Conservation (phyloP, 1,140 invertebrate genomes). For the Dendroctonus valens region DNA sequence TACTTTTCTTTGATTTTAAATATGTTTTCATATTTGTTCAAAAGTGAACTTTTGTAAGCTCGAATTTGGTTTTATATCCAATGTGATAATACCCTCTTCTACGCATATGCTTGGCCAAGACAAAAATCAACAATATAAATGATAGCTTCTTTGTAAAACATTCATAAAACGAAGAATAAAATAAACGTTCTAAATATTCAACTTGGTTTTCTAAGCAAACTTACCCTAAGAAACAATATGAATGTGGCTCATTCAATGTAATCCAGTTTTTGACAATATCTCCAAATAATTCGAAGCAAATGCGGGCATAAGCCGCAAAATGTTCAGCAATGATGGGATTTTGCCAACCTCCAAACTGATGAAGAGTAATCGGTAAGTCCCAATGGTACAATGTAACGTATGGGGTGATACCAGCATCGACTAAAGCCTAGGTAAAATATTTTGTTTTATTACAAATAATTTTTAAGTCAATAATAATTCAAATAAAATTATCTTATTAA, state of each 20-base stretch:
- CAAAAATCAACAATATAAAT: no score
- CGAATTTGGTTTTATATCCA: no score
- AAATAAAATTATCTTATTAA: no score
- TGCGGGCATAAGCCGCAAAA: constrained; percentile 46
- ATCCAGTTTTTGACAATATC: constrained; percentile 38
- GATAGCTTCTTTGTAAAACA: no score
- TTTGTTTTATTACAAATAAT: neutral
- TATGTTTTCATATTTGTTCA: no score
- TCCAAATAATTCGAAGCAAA: constrained; percentile 34
- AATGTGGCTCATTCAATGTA: constrained; percentile 48
- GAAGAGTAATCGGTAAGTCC: constrained; percentile 44
- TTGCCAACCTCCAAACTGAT: constrained; percentile 46
- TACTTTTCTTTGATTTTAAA: no score
- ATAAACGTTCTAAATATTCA: no score
- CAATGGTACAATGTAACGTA: constrained; percentile 55
- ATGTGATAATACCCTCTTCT: no score
- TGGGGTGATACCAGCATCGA: constrained; percentile 60
- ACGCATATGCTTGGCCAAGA: no score
- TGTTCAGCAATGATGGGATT: constrained; percentile 36
- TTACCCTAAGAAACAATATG: constrained; percentile 25
- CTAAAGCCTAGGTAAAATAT: constrained; percentile 52
- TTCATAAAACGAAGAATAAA: no score
- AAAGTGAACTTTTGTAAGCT: no score
- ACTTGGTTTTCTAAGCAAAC: no score
- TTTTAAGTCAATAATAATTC: neutral